A percentile compares a stretch with the other conserved stretches of the same genome.
These are phyloP conservation scores for Leptinotarsa juncta DNA, from an alignment of 2,888 invertebrate species.

Conservation along the genomic window DNA sequence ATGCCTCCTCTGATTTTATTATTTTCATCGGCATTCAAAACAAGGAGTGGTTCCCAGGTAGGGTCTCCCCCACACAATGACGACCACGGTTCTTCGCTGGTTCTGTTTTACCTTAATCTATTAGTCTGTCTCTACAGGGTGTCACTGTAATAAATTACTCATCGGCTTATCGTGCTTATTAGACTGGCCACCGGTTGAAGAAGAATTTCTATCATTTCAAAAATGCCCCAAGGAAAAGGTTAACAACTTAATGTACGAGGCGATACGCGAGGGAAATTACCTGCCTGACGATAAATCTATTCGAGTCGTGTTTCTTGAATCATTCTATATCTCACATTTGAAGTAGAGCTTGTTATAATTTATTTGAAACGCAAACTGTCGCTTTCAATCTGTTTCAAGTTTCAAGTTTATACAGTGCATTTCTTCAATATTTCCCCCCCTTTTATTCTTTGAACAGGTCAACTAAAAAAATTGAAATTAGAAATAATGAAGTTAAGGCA, in stretches of 20 bases:
- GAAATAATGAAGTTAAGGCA: too few relatives aligned
- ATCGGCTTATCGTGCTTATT: constrained; percentile 30
- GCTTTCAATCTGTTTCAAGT: too few relatives aligned
- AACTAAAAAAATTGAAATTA: too few relatives aligned
- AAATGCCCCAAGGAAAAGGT: constrained; percentile 13
- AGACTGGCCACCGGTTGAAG: constrained; percentile 26
- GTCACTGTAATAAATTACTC: constrained; percentile 37
- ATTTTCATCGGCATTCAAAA: constrained; percentile 30
- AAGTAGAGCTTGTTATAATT: not conserved
- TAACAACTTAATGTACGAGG: constrained; percentile 5
- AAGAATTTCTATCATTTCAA: constrained; percentile 18
- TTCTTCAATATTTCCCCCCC: too few relatives aligned
- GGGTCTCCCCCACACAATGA: constrained; percentile 36
- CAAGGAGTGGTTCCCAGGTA: constrained; percentile 33
- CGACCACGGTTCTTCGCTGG: constrained; percentile 26
- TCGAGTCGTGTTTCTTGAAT: not conserved
- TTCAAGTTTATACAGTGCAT: too few relatives aligned
- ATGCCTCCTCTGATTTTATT: constrained; percentile 19
- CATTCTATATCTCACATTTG: not conserved
- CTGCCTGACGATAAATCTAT: not conserved
- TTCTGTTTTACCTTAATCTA: constrained; percentile 36
- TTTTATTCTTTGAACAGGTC: too few relatives aligned
- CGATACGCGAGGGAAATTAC: not conserved
- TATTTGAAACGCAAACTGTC: too few relatives aligned
- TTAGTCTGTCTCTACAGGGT: constrained; percentile 41